Percentiles rank a stretch among this genome's conserved stretches.
Evolutionary conservation across 2,113 vertebrate genomes (phyloP).

Genomic region (Camelus dromedarius): DNA sequence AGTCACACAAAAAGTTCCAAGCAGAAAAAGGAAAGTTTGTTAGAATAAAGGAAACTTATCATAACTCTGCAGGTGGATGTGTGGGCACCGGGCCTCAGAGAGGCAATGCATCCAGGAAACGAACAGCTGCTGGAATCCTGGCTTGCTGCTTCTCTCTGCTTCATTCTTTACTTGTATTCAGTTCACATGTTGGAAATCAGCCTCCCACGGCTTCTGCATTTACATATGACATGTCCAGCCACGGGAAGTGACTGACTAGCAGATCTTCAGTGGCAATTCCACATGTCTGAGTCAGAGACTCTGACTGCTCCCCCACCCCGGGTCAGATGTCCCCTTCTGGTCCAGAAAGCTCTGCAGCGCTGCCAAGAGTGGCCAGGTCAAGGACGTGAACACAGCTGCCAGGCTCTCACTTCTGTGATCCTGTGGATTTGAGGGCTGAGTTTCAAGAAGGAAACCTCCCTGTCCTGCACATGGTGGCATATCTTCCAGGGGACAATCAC

Average conservation of each 20-base stretch:
- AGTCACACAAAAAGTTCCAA: neutral
- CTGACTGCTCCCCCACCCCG: neutral
- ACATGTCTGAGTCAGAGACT: neutral
- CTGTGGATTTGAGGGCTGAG: neutral
- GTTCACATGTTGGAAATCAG: neutral
- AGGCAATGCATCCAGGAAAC: neutral
- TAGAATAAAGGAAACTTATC: conserved; percentile 15
- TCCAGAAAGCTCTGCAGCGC: neutral
- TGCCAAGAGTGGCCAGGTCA: neutral
- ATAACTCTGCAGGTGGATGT: neutral
- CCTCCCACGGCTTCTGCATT: neutral
- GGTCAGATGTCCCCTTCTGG: neutral
- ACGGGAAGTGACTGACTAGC: neutral
- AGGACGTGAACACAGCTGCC: neutral
- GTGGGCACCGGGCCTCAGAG: neutral
- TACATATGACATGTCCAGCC: neutral
- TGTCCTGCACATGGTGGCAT: neutral
- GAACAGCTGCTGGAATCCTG: neutral
- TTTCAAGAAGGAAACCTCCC: neutral
- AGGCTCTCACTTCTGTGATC: neutral
- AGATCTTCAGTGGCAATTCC: neutral
- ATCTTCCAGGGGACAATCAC: neutral
- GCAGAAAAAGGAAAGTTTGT: neutral
- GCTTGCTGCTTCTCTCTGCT: neutral
- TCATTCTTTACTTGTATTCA: neutral